Evolutionary conservation across 2,888 invertebrate species (phyloP).

Genomic region (Lasioglossum pauxillum): DNA sequence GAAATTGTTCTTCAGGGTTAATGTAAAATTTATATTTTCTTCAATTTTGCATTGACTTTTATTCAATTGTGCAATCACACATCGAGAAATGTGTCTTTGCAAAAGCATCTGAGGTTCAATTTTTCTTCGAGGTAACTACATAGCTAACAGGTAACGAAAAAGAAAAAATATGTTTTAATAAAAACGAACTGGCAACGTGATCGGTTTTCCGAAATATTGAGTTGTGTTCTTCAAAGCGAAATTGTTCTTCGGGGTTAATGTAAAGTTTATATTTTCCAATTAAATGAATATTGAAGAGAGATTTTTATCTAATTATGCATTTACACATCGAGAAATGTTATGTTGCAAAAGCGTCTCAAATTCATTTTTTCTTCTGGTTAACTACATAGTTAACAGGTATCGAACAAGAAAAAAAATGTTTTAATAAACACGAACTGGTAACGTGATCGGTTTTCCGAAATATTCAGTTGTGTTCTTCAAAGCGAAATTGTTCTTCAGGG

Average conservation of each 20-base stretch:
- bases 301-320: too few relatives aligned
- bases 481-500: constrained; percentile 4
- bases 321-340: neutral
- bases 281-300: too few relatives aligned
- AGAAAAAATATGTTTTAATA: neutral
- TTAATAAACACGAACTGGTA: neutral
- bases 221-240: neutral
- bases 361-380: neutral
- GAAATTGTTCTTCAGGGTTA: too few relatives aligned
- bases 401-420: neutral
- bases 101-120: neutral
- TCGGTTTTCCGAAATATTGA: neutral
- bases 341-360: neutral
- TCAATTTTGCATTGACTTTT: too few relatives aligned
- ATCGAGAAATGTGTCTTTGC: neutral
- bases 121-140: neutral
- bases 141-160: neutral
- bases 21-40: too few relatives aligned
- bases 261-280: too few relatives aligned
- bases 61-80: too few relatives aligned
- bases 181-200: neutral
- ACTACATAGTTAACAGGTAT: neutral
- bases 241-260: neutral
- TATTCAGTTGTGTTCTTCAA: neutral
- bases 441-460: neutral